Base-by-base conservation (phyloP, 1,140 invertebrate genomes). In the Caenorhabditis tropicalis region DNA sequence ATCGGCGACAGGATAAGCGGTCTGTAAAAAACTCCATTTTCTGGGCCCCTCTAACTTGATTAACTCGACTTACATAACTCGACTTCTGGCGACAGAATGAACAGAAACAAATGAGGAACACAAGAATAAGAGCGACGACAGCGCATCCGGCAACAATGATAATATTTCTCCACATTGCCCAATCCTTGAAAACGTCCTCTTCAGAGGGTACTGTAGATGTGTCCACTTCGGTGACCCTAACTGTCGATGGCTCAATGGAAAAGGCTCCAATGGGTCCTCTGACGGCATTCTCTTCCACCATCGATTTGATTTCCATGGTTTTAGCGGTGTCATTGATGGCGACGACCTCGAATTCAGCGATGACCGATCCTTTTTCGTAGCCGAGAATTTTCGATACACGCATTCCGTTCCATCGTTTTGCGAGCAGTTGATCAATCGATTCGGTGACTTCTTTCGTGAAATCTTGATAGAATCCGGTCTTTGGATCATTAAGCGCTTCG, bases 321-420 rank as follows among this genome's bases (percentile, higher is more conserved):
- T 82, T 56, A 27, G 87, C 84, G 21, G 79, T 74, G 16, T 81
- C 80, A 15, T 53, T 48, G 33, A 56, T 53, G 21, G 86, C 80
- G n/a, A 53, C 83, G 10, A 87, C 82, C 31, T 87, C 82, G 27
- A 87, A 53, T 15, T 82, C 79, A 2, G 87, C 87, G 46, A 87
- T 70, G 12, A 87, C 86, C 9, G 85, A 87, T 51, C 87, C 87
- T 36, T 87, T 85, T 19, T 43, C 49, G 53, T 85, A 87, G 3
- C 36, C 39, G 0, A 86, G 36, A 29, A 86, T 79, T 51, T 85
- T 87, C 19, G 51, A 81, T 24, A 81, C 79, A 15, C 79, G 79
- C 36, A 87, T 81, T 29, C 70, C 81, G 48, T 87, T 87, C 82
- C 84, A 85, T 74, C 70, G 60, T 16, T 82, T 74, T 12, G 46